Base-by-base conservation (phyloP, 2,797 vertebrate genomes). In the Microchirus variegatus region DNA sequence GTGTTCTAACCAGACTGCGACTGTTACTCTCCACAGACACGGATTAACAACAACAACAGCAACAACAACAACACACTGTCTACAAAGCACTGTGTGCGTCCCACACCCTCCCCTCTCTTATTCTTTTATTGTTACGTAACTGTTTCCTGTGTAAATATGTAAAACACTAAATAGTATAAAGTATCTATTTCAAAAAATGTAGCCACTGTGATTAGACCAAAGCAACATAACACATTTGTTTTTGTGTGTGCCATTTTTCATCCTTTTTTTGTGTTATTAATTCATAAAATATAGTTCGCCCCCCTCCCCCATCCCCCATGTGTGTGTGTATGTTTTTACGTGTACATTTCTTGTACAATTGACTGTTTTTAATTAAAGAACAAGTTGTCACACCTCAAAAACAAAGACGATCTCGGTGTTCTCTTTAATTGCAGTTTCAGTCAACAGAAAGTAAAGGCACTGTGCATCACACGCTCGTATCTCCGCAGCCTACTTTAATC, bases 321-420 rank as follows among this genome's bases (percentile, higher is more conserved):
- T 90, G 80, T 90, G 87, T 66, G 82, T 95, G 92, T 94, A 94
- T 93, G 95, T 96, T 91, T 94, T 92, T 93, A 91, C 91, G 91
- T 94, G 92, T 95, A 95, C 90, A 95, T 94, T 94, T 94, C 90
- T 92, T 95, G 95, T 95, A 96, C 90, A 95, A 95, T 92, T 91
- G 83, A 92, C 81, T 83, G 84, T 93, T 94, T 94, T 92, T 92
- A 90, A 94, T 92, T 93, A 94, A 93, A 89, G 75, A 86, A 79
- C 78, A 86, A 88, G 77, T 79, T 89, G 80, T 81, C 86, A 89
- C 86, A 90, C 76, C 59, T 78, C 63, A 69, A 69, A 69, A 13
- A 58, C 53, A 67, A 38, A 26, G 40, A 72, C 7, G 36, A 9
- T 53, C 14, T 62, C 16, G 43, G 1, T 70, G 74, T 59, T 0